Percentiles rank a stretch among this genome's conserved stretches.
Evolutionary conservation across 2,888 invertebrate genomes (phyloP).

Genomic region (Euzophera pinguis): DNA sequence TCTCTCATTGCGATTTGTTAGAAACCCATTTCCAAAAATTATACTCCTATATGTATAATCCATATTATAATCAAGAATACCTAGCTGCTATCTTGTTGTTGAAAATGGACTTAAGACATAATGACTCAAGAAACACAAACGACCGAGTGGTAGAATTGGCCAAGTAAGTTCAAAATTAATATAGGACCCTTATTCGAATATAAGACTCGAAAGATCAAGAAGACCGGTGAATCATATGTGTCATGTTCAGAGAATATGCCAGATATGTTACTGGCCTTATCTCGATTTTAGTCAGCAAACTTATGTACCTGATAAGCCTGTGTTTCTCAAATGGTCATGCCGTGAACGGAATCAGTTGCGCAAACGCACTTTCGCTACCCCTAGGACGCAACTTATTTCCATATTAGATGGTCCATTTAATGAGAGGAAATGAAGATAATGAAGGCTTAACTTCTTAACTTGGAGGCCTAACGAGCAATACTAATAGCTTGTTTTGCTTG

Average conservation of each 20-base stretch:
- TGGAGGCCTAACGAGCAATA: not conserved
- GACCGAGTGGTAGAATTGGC: no score
- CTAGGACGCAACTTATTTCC: slow-evolving; percentile 24
- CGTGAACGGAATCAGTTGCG: slow-evolving; percentile 33
- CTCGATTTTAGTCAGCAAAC: not conserved
- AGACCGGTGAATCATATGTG: no score
- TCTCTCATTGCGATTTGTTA: no score
- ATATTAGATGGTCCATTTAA: slow-evolving; percentile 21
- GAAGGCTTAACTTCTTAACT: slow-evolving; percentile 1
- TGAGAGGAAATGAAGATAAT: slow-evolving; percentile 17
- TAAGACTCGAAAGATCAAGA: no score
- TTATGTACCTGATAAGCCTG: slow-evolving; percentile 11
- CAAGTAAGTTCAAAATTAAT: no score
- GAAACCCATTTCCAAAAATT: no score
- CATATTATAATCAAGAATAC: no score
- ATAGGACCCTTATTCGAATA: no score
- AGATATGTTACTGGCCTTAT: not conserved
- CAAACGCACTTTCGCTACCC: slow-evolving; percentile 34
- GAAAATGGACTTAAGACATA: no score
- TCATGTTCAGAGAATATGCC: not conserved
- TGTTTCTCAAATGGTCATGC: slow-evolving; percentile 24
- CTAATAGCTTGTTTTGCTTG: not conserved
- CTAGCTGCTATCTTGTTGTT: no score
- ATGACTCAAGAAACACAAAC: no score
- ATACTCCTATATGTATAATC: no score